Conservation (phyloP, 2,113 vertebrate genomes). For the Bubo scandiacus region DNA sequence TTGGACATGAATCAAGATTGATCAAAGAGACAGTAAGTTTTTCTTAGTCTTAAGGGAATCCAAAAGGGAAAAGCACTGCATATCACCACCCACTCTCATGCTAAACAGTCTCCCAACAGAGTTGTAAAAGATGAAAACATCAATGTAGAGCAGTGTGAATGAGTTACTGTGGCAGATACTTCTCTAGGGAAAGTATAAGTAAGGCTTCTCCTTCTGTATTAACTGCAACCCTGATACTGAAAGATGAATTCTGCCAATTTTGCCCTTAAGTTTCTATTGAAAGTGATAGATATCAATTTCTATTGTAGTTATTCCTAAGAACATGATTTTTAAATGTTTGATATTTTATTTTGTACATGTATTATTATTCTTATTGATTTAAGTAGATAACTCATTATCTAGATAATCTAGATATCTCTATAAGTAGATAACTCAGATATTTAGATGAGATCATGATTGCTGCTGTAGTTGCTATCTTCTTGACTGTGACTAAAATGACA, state of each 20-base stretch:
- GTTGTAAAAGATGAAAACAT: background rate
- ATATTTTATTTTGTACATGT: background rate
- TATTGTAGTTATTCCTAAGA: background rate
- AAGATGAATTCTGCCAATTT: background rate
- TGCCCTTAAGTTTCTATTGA: background rate
- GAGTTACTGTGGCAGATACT: background rate
- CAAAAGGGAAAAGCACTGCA: background rate
- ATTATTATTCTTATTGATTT: background rate
- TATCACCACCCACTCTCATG: background rate
- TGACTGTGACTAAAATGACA: background rate
- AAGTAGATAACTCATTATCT: background rate
- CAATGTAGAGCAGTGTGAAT: background rate
- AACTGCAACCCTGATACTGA: background rate
- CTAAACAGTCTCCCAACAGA: background rate
- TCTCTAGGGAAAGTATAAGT: background rate
- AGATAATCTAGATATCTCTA: background rate
- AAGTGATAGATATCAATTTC: background rate
- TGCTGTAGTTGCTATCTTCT: background rate
- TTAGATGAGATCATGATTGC: background rate
- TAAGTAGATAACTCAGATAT: background rate
- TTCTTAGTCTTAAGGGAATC: background rate
- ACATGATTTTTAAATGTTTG: background rate
- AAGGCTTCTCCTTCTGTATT: background rate
- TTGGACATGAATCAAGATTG: background rate
- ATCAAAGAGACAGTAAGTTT: background rate